Evolutionary conservation across 2,797 vertebrate species (phyloP).

Genomic region (Ptychobarbus kaznakovi): DNA sequence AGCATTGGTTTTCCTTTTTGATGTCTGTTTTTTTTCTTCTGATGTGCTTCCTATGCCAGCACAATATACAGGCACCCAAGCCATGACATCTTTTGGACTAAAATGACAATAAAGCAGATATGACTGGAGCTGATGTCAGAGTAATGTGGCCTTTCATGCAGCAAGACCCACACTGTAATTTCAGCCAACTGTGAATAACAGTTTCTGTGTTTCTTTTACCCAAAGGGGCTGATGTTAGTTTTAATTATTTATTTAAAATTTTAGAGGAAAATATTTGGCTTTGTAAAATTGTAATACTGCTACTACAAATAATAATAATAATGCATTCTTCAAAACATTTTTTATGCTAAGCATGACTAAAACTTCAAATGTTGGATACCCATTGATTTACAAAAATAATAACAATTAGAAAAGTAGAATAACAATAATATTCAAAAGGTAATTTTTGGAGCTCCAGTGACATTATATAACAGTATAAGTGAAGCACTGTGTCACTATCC

Average conservation of each 20-base stretch:
- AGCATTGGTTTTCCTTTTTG: not conserved
- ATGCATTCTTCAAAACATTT: not conserved
- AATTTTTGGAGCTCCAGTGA: not conserved
- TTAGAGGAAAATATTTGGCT: not conserved
- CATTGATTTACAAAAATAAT: not conserved
- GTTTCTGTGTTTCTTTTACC: slow-evolving; percentile 47
- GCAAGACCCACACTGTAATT: slow-evolving; percentile 46
- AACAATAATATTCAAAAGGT: not conserved
- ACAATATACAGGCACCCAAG: not conserved
- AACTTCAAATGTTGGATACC: slow-evolving; percentile 9
- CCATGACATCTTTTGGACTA: not conserved
- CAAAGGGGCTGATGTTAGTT: not conserved
- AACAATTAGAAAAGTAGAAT: not conserved
- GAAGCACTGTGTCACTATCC: not conserved
- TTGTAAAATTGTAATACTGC: not conserved
- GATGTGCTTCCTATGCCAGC: not conserved
- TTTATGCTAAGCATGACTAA: not conserved
- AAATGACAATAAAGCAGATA: slow-evolving; percentile 13
- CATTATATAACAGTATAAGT: not conserved
- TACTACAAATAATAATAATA: no score
- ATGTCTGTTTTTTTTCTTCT: not conserved
- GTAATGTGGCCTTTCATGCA: slow-evolving; percentile 28
- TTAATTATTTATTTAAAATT: slow-evolving; percentile 5
- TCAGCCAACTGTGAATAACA: slow-evolving; percentile 52
- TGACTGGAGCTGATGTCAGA: slow-evolving; percentile 8